A percentile compares a stretch with the other conserved stretches of the same genome.
These are phyloP conservation scores for Cephalopterus ornatus DNA, from an alignment of 2,113 vertebrate species.

Conservation along the genomic window DNA sequence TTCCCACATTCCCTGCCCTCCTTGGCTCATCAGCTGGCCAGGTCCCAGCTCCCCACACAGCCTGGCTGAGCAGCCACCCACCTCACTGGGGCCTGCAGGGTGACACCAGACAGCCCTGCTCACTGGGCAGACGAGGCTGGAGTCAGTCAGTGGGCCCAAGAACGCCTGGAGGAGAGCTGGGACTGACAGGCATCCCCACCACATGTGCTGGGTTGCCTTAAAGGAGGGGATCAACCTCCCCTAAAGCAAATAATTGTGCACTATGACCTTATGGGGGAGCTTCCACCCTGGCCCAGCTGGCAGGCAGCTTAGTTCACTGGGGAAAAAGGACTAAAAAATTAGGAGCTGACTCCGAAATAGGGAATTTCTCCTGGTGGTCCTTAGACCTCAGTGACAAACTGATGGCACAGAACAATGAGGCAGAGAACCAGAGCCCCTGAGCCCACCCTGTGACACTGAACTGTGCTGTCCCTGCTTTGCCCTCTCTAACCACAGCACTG, in stretches of 20 bases:
- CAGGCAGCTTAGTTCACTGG: not conserved
- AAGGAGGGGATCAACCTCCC: not conserved
- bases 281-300: not conserved
- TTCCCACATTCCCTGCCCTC: not conserved
- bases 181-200: not conserved
- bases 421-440: not conserved
- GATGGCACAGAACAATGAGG: accelerated
- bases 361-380: not conserved
- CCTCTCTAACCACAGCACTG: not conserved
- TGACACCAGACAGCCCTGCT: not conserved
- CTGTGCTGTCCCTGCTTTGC: not conserved
- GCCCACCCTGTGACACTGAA: not conserved
- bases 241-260: not conserved
- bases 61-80: not conserved
- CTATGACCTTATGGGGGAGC: not conserved
- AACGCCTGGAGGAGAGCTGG: not conserved
- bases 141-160: not conserved
- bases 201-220: not conserved
- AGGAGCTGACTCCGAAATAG: not conserved
- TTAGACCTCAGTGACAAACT: not conserved
- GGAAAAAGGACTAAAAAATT: not conserved
- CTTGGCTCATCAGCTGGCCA: not conserved
- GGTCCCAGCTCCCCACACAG: not conserved
- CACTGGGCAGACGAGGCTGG: not conserved
- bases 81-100: not conserved